phyloP scores from a whole-genome alignment of 2,113 vertebrate genomes.

The Meles meles region DNA sequence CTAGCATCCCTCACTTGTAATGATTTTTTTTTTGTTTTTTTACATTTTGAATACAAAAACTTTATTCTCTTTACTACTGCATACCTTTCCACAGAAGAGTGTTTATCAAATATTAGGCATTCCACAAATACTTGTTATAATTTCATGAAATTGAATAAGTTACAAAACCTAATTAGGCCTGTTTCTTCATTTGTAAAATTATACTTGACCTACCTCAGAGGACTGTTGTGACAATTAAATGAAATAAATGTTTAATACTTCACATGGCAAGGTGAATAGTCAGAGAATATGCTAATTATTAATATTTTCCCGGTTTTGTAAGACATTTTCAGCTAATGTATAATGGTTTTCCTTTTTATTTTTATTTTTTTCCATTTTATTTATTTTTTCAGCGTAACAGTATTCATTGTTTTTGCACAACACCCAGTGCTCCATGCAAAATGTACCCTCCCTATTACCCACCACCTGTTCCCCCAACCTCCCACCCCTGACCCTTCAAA shows the following conservation, averaged over 20 bases:
- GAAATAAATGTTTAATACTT: background rate
- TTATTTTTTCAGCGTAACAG: too few relatives aligned
- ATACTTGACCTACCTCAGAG: background rate
- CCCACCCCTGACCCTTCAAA: too few relatives aligned
- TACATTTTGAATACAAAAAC: background rate
- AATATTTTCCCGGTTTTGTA: background rate
- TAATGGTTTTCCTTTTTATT: background rate
- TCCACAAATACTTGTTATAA: background rate
- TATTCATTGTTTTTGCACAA: too few relatives aligned
- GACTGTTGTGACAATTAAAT: background rate
- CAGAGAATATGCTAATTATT: background rate
- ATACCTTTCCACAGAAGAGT: background rate
- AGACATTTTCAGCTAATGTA: background rate
- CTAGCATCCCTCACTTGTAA: background rate
- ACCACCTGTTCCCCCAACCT: too few relatives aligned
- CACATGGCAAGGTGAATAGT: background rate
- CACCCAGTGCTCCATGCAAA: too few relatives aligned
- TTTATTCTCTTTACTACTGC: background rate
- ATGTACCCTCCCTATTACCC: too few relatives aligned
- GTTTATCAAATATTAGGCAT: background rate
- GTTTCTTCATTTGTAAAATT: background rate
- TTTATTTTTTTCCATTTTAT: too few relatives aligned
- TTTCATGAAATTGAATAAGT: background rate
- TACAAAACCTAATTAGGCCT: background rate
- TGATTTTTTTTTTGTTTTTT: background rate